Evolutionary conservation across 2,888 invertebrate species (phyloP).

Genomic region (Nephrocerus scutellatus): DNA sequence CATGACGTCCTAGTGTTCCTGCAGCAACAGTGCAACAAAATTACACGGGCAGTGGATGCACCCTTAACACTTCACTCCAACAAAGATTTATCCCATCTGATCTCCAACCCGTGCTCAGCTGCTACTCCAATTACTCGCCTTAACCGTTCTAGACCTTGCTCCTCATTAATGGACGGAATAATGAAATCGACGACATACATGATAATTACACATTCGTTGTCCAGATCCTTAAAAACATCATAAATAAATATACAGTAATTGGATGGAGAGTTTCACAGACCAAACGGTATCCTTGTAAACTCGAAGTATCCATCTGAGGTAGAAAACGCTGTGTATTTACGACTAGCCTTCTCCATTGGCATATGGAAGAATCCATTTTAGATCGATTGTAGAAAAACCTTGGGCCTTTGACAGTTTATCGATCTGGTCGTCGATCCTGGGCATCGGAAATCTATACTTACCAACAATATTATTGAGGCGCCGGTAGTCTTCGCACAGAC

Average conservation of each 20-base stretch:
- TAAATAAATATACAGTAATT: neutral
- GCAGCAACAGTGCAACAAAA: too few species aligned
- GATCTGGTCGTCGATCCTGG: slow-evolving; percentile 4
- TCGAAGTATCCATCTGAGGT: slow-evolving; percentile 1
- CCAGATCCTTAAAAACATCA: slow-evolving; percentile 1
- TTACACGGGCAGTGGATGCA: too few species aligned
- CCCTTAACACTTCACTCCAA: too few species aligned
- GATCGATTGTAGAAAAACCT: slow-evolving; percentile 5
- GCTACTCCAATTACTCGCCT: neutral
- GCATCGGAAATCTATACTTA: slow-evolving; percentile 8
- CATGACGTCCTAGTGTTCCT: too few species aligned
- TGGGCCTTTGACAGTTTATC: slow-evolving; percentile 4
- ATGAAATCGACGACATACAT: slow-evolving; percentile 6
- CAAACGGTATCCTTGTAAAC: slow-evolving; percentile 3
- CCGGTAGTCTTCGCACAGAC: slow-evolving; percentile 8
- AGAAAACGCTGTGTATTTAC: slow-evolving; percentile 2
- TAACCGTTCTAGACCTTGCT: slow-evolving; percentile 1
- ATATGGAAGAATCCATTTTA: slow-evolving; percentile 6
- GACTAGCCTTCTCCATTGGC: neutral
- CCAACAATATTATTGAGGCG: slow-evolving; percentile 2
- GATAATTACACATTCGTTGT: neutral
- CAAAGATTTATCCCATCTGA: slow-evolving; percentile 1
- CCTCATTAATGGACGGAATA: slow-evolving; percentile 1
- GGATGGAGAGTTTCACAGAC: slow-evolving; percentile 2
- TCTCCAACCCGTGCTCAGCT: slow-evolving; percentile 1